Evolutionary conservation across 1,140 invertebrate genomes (phyloP).

Genomic region (Contarinia nasturtii): DNA sequence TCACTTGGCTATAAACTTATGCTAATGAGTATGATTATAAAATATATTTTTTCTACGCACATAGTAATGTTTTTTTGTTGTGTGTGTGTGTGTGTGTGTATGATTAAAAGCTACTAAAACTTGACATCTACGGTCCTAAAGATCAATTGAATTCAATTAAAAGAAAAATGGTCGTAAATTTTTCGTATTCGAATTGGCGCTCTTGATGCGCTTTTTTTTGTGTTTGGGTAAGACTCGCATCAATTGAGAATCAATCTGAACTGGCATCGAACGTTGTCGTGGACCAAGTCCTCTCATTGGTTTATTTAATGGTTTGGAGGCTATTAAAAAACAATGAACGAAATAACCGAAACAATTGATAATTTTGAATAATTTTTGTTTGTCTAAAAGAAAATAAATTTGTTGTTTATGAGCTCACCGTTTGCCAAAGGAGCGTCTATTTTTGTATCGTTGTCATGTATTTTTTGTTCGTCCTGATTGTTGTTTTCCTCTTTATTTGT

Average conservation of each 20-base stretch:
- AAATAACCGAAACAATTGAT: too few species aligned
- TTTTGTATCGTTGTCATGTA: not conserved
- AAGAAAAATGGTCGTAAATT: not conserved
- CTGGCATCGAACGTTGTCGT: constrained; percentile 21
- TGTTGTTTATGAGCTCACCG: too few species aligned
- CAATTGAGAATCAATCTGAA: constrained; percentile 21
- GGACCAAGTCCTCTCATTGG: not conserved
- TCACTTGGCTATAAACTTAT: too few species aligned
- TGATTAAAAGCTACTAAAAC: too few species aligned
- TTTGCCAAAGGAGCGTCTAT: not conserved
- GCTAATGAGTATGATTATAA: too few species aligned
- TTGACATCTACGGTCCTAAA: not conserved
- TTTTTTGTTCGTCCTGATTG: not conserved
- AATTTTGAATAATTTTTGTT: too few species aligned
- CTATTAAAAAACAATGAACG: too few species aligned
- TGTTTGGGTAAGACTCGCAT: constrained; percentile 19
- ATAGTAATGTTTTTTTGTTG: too few species aligned
- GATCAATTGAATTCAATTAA: not conserved
- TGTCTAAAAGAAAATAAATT: not conserved
- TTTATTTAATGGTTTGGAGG: not conserved
- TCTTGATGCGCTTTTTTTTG: constrained; percentile 16
- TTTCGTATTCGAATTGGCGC: constrained; percentile 10
- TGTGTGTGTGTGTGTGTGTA: too few species aligned
- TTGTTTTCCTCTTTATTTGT: not conserved
- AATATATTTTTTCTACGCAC: too few species aligned